phyloP scores from a whole-genome alignment of 2,797 vertebrate genomes.

The Myotis vivesi region DNA sequence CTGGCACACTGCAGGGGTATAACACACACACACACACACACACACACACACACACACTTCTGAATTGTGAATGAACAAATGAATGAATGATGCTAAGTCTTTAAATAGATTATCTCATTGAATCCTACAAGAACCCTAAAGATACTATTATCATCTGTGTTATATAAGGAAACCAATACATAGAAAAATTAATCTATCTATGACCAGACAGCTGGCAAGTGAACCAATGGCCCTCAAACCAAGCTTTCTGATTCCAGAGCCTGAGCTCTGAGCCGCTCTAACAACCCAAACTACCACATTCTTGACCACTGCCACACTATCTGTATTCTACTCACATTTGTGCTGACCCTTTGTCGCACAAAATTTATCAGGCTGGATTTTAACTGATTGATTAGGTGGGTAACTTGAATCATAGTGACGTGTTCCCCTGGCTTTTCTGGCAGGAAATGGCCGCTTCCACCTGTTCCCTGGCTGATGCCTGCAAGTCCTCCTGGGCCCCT shows the following conservation, averaged over 20 bases:
- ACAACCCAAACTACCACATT: too few species aligned
- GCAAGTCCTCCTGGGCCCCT: neutral
- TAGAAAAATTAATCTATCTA: neutral
- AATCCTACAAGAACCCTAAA: neutral
- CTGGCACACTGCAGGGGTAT: neutral
- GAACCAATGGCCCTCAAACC: neutral
- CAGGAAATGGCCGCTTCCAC: neutral
- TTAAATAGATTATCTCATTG: neutral
- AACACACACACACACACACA: too few species aligned
- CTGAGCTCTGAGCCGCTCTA: rapidly evolving
- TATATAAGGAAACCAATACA: neutral
- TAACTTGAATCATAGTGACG: neutral
- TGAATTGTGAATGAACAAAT: neutral
- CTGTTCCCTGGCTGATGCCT: neutral
- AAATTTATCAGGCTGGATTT: neutral
- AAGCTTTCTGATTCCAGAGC: neutral
- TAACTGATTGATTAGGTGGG: neutral
- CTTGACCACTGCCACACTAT: too few species aligned
- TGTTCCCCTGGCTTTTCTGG: neutral
- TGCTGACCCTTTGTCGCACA: neutral
- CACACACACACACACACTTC: neutral
- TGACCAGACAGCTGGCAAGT: neutral
- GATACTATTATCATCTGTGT: neutral
- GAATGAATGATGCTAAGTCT: neutral
- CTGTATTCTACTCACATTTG: neutral